A percentile compares a stretch with the other conserved stretches of the same genome.
phyloP scores from a whole-genome alignment of 2,113 vertebrate species.

The Jaculus jaculus region DNA sequence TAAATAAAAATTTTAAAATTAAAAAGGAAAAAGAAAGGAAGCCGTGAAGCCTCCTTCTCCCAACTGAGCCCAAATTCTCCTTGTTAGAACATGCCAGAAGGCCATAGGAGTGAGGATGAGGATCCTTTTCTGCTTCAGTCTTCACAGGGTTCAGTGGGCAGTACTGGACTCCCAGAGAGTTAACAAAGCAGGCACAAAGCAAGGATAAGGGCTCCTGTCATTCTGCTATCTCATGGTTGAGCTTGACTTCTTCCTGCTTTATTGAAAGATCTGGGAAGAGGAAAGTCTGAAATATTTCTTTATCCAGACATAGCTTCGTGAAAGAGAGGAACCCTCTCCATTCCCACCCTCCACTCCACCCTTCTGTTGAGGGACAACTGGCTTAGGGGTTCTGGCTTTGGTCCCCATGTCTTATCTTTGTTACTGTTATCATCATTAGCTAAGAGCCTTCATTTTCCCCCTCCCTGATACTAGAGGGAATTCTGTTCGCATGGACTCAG shows the following conservation, averaged over 20 bases:
- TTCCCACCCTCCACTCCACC: not conserved
- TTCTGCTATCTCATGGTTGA: not conserved
- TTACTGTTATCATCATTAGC: not conserved
- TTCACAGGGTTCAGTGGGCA: slow-evolving; percentile 15
- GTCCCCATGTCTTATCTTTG: not conserved
- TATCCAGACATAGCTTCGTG: slow-evolving; percentile 25
- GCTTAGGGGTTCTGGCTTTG: not conserved
- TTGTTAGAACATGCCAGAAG: not conserved
- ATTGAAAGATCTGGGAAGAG: slow-evolving; percentile 10
- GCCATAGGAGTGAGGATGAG: not conserved
- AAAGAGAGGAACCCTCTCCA: not conserved
- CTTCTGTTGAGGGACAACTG: not conserved
- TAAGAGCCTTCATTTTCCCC: not conserved
- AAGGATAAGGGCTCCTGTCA: not conserved
- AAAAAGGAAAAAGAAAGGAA: not conserved
- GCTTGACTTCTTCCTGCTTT: slow-evolving; percentile 42
- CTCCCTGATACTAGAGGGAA: not conserved
- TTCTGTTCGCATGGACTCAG: not conserved
- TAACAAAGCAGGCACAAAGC: not conserved
- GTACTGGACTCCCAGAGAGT: not conserved
- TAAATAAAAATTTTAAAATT: not conserved
- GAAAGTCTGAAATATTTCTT: not conserved
- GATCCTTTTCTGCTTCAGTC: not conserved
- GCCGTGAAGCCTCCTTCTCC: not conserved
- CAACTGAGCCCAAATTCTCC: not conserved